Conservation (phyloP, 2,888 invertebrate genomes). For the Poecilus cupreus region DNA sequence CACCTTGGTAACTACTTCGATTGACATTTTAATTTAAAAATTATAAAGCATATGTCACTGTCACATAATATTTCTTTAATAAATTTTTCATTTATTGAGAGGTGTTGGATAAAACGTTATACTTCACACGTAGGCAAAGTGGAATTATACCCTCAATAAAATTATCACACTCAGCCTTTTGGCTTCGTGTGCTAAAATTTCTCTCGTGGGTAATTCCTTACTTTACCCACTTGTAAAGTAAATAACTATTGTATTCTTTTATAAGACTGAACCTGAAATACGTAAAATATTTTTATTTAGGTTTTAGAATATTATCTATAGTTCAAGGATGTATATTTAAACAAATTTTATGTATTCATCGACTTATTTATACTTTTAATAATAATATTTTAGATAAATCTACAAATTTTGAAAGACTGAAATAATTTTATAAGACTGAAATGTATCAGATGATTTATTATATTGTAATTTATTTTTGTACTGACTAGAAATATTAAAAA, state of each 20-base stretch:
- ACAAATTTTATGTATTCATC: background rate
- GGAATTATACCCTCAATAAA: too few relatives aligned
- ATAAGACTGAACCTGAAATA: slow-evolving; percentile 8
- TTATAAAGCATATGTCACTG: too few relatives aligned
- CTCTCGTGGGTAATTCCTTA: too few relatives aligned
- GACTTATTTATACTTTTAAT: background rate
- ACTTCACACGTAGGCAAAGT: too few relatives aligned
- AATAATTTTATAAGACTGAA: background rate
- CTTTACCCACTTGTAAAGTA: too few relatives aligned
- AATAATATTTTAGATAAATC: background rate
- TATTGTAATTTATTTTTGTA: slow-evolving; percentile 17
- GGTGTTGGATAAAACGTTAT: too few relatives aligned
- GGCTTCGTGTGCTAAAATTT: too few relatives aligned
- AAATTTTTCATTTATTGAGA: too few relatives aligned
- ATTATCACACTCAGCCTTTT: too few relatives aligned
- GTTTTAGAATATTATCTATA: background rate
- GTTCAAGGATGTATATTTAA: background rate
- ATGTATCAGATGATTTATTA: background rate
- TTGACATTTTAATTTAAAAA: too few relatives aligned
- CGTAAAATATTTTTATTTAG: background rate
- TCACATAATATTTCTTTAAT: too few relatives aligned
- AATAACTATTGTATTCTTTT: background rate
- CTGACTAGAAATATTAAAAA: background rate
- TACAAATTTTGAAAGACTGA: background rate
- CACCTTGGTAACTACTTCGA: too few relatives aligned